A percentile compares a stretch with the other conserved stretches of the same genome.
Conservation (phyloP, 37 sponge, comb jelly and placozoan species). For the Chondrosia reniformis region DNA sequence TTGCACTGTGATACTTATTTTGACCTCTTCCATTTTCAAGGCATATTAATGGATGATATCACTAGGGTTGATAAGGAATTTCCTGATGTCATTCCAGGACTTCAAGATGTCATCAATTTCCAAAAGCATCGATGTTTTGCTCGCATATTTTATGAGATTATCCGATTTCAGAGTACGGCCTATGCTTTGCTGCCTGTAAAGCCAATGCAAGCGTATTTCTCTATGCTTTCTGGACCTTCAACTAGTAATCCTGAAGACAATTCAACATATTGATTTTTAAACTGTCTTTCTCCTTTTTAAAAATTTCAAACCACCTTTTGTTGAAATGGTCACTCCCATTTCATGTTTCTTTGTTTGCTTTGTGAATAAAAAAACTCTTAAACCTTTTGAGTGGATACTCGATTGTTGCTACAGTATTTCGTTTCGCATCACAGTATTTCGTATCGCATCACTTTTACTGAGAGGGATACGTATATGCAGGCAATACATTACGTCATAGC, state of each 20-base stretch:
- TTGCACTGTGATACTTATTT: not conserved
- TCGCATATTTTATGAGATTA: conserved; percentile 24
- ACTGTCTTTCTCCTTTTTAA: not conserved
- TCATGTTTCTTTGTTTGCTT: too few species aligned
- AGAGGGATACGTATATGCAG: too few species aligned
- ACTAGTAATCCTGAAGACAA: not conserved
- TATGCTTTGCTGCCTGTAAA: conserved; percentile 46
- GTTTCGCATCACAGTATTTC: too few species aligned
- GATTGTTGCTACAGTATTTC: too few species aligned
- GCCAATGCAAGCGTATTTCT: conserved; percentile 17
- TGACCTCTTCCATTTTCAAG: not conserved
- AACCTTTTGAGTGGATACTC: too few species aligned
- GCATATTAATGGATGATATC: conserved; percentile 28
- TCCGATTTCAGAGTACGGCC: conserved; percentile 33
- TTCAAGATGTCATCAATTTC: conserved; percentile 47
- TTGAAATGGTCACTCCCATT: too few species aligned
- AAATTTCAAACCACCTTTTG: too few species aligned
- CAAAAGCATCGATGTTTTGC: conserved; percentile 44
- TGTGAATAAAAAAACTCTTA: too few species aligned
- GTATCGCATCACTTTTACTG: too few species aligned
- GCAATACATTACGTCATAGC: too few species aligned
- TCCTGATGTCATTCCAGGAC: conserved; percentile 22
- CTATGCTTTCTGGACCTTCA: conserved; percentile 10
- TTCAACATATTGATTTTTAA: not conserved
- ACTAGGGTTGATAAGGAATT: conserved; percentile 30